Conservation (phyloP, 2,113 vertebrate species). For the Microcebus jonahi region DNA sequence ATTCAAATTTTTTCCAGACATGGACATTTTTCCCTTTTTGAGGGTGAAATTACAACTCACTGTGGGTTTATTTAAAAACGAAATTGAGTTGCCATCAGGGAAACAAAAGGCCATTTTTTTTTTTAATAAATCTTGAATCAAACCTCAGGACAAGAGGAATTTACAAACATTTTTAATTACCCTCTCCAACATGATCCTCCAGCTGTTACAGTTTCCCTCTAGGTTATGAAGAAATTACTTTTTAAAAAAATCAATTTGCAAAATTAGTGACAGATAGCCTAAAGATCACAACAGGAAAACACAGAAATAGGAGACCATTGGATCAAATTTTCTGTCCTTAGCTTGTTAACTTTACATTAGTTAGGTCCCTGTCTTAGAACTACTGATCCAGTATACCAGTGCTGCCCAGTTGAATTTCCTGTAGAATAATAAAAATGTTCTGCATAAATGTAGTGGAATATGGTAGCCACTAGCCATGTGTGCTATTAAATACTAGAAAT, state of each 20-base stretch:
- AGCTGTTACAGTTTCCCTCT: not conserved
- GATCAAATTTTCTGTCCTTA: not conserved
- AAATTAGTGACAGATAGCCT: conserved; percentile 5
- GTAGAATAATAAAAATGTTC: not conserved
- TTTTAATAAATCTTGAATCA: not conserved
- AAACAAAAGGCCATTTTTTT: not conserved
- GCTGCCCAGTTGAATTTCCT: not conserved
- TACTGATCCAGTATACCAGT: not conserved
- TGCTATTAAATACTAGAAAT: not conserved
- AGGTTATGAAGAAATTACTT: not conserved
- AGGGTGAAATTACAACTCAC: conserved; percentile 45
- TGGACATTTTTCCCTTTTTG: not conserved
- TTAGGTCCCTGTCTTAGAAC: not conserved
- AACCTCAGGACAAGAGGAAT: not conserved
- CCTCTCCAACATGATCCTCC: not conserved
- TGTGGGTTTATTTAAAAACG: conserved; percentile 36
- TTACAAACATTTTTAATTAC: conserved; percentile 61
- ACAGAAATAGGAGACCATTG: not conserved
- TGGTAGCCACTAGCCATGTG: not conserved
- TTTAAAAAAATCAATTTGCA: not conserved
- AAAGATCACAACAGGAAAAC: not conserved
- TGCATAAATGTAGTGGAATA: not conserved
- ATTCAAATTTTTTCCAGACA: conserved; percentile 9
- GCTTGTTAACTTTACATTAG: not conserved
- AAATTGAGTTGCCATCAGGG: conserved; percentile 28